Evolutionary conservation across 2,797 vertebrate genomes (phyloP), one percentile per base, ranked within the genome.

Genomic region (Gorsachius magnificus): DNA sequence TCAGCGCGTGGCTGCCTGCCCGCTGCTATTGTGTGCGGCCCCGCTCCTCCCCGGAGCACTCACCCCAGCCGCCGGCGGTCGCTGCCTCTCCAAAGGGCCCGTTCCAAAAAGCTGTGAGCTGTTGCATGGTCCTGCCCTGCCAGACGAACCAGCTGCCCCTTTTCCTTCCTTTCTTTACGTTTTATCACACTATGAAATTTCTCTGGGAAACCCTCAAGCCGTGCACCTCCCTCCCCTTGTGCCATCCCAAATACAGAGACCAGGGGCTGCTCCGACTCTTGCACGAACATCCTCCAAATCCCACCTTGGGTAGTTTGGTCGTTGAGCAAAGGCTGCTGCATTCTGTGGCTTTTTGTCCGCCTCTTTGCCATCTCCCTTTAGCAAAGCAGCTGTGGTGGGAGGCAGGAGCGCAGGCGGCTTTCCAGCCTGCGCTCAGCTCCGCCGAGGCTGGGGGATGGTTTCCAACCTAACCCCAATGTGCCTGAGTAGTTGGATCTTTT

Each of bases 231-330:
- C 35, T 75, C 36, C n/a, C n/a, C 13, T 69, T 25, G 43, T 5
- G 22, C 36, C 10, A 0, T 28, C 68, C 14, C 22, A 4, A 4
- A 16, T 5, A 35, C 10, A 6, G 38, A 43, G 33, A 53, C 24
- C 56, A 21, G 74, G 69, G 31, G 9, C 31, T 53, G 58, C 31
- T 48, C 24, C 2, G 3, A 9, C 43, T 25, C 38, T 22, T 13
- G 4, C 1, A 0, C 3, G 20, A 78, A 5, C 6, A 1, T 50
- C 41, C 16, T 64, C 20, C 66, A 56, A 11, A 29, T 18, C 41
- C 41, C 56, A 50, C 63, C 68, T 66, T 1, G 6, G 41, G 35
- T 70, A 10, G 9, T 24, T 31, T 11, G 63, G n/a, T 18, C 26
- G 24, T 14, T 50, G 63, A 65, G 82, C n/a, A 22, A 7, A 70